Base-by-base conservation (phyloP, 2,113 vertebrate species). In the Melanotaenia duboulayi region DNA sequence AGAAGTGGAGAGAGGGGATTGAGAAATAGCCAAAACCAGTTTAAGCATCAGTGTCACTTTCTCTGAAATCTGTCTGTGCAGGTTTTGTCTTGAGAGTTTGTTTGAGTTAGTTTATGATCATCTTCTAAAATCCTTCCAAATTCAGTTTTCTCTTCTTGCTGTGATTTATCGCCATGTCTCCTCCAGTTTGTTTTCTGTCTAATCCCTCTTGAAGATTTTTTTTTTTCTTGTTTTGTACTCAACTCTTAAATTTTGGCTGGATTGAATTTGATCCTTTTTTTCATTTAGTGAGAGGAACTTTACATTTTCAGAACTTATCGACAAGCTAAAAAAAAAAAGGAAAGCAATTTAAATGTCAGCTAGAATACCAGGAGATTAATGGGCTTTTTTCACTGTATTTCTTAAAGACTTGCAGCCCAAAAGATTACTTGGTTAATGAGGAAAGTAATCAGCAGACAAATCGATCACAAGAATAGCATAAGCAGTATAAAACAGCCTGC, bases 11-110 rank as follows among this genome's bases (percentile, higher is more conserved):
- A 40, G 54, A 55, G 60, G 25, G 14, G 52, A 79, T 52, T 49
- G 46, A 76, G 37, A 51, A 55, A 22, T 35, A 46, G 60, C 58
- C 72, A 73, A 74, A 66, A 63, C 64, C 44, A 7, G 20, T 83
- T 46, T 69, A 55, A 80, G 60, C 69, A 64, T 65, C 71, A 48
- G 9, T 69, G 54, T 83, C 81, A 61, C 65, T 74, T 81, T 25
- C 68, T 64, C 67, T 70, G 50, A 65, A 54, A 76, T 44, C 65
- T 23, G 7, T 54, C 54, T 73, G 61, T 71, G 56, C 74, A 28
- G 74, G 32, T 71, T 74, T 64, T 70, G 42, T 64, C 56, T 35
- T 16, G 49, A 76, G 42, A 55, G 57, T 68, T 74, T 72, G 51
- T 57, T 46, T 54, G 64, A 63, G 60, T 76, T 62, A 23, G 56